Percentiles rank a stretch among this genome's conserved stretches.
phyloP scores from a whole-genome alignment of 2,113 vertebrate genomes.

The Podilymbus podiceps region DNA sequence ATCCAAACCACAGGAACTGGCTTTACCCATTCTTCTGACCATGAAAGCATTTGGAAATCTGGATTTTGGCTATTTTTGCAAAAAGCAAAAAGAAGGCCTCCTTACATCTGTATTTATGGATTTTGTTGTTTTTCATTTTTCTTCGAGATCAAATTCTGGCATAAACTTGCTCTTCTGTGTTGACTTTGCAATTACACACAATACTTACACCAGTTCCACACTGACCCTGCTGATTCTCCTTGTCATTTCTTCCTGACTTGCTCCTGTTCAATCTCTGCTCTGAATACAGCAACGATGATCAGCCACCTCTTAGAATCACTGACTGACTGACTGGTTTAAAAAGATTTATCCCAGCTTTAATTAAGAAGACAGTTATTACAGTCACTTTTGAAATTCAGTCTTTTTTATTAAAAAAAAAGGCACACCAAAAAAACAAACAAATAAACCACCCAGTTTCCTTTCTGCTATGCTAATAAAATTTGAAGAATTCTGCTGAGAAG shows the following conservation, averaged over 20 bases:
- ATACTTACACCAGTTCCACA: neutral
- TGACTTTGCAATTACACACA: conserved; percentile 1
- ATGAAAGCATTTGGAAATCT: neutral
- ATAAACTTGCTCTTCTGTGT: neutral
- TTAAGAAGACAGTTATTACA: neutral
- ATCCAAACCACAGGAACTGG: neutral
- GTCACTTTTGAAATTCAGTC: neutral
- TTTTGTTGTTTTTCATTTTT: neutral
- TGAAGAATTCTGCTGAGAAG: neutral
- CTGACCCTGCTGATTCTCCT: neutral
- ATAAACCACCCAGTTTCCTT: neutral
- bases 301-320: neutral
- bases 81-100: neutral
- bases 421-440: too few relatives aligned
- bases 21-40: neutral
- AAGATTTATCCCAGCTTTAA: neutral
- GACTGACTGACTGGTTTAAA: neutral
- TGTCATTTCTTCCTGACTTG: neutral
- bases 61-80: neutral
- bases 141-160: neutral
- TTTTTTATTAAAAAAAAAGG: neutral
- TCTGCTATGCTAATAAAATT: neutral
- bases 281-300: neutral
- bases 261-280: neutral
- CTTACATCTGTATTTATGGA: neutral